phyloP scores from a whole-genome alignment of 2,113 vertebrate species.

The Anarrhichthys ocellatus region DNA sequence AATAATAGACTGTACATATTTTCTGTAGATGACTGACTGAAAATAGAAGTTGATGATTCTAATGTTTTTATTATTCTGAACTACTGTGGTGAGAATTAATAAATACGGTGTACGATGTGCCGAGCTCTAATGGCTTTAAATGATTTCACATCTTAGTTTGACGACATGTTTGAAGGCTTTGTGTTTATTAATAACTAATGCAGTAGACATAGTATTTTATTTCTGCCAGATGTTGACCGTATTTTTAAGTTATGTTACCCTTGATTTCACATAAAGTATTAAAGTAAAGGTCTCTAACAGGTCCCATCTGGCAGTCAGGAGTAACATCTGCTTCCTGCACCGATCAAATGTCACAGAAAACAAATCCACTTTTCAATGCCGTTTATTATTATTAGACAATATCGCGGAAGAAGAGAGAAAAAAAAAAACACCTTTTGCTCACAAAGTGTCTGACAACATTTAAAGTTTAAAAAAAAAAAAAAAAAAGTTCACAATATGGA shows the following conservation, averaged over 20 bases:
- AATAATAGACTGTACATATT: slow-evolving; percentile 83
- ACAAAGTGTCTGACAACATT: slow-evolving; percentile 89
- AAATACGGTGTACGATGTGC: slow-evolving; percentile 50
- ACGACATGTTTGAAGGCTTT: neutral
- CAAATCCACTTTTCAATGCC: slow-evolving; percentile 30
- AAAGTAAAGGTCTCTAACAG: neutral
- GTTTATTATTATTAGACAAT: slow-evolving; percentile 91
- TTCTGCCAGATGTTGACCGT: neutral
- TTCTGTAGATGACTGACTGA: slow-evolving; percentile 80
- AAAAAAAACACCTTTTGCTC: slow-evolving; percentile 79
- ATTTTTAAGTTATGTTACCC: neutral
- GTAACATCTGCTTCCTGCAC: neutral
- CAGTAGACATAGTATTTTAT: neutral
- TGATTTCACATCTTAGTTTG: neutral
- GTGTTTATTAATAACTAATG: neutral
- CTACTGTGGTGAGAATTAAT: slow-evolving; percentile 66
- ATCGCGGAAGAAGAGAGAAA: slow-evolving; percentile 86
- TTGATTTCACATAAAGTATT: neutral
- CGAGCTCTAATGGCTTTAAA: neutral
- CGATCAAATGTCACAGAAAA: neutral
- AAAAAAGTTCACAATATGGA: slow-evolving; percentile 85
- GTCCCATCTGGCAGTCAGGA: neutral
- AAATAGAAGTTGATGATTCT: slow-evolving; percentile 75
- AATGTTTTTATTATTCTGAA: slow-evolving; percentile 80
- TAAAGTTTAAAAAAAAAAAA: slow-evolving; percentile 82